A percentile compares a stretch with the other conserved stretches of the same genome.
Conservation (phyloP, 37 sponge, comb jelly and placozoan species). For the Cladorhizidae sp. region DNA sequence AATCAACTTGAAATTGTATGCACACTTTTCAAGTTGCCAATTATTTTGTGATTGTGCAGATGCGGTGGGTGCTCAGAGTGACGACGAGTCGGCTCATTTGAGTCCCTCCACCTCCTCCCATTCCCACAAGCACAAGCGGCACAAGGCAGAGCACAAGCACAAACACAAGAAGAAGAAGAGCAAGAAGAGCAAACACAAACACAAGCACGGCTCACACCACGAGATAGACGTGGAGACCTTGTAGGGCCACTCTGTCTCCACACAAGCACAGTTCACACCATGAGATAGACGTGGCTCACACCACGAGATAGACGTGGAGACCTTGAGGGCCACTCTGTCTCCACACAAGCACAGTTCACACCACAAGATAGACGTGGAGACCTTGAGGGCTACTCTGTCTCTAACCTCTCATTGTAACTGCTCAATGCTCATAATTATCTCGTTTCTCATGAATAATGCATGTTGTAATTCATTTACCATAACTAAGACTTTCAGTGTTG, state of each 20-base stretch:
- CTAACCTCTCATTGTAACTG: no score
- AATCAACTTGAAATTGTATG: no score
- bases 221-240: slow-evolving; percentile 20
- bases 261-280: slow-evolving; percentile 59
- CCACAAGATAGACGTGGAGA: slow-evolving; percentile 22
- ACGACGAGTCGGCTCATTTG: slow-evolving; percentile 3
- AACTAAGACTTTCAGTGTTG: no score
- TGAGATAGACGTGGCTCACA: no score
- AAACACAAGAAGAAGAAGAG: slow-evolving; percentile 53
- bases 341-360: slow-evolving; percentile 44
- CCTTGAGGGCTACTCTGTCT: no score
- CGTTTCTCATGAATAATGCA: no score
- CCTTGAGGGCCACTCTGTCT: no score
- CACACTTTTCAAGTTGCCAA: no score
- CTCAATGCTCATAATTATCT: no score
- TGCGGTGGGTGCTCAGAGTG: slow-evolving; percentile 21
- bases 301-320: slow-evolving; percentile 21
- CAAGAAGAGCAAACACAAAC: slow-evolving; percentile 59
- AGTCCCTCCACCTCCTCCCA: background rate
- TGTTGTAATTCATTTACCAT: no score
- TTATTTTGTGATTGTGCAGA: no score
- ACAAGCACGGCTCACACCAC: slow-evolving; percentile 31
- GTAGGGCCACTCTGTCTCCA: background rate
- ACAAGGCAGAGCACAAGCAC: slow-evolving; percentile 46
- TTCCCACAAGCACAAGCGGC: slow-evolving; percentile 54